Evolutionary conservation across 2,797 vertebrate species (phyloP), one percentile per base, ranked within the genome.

Genomic region (Channa striata): DNA sequence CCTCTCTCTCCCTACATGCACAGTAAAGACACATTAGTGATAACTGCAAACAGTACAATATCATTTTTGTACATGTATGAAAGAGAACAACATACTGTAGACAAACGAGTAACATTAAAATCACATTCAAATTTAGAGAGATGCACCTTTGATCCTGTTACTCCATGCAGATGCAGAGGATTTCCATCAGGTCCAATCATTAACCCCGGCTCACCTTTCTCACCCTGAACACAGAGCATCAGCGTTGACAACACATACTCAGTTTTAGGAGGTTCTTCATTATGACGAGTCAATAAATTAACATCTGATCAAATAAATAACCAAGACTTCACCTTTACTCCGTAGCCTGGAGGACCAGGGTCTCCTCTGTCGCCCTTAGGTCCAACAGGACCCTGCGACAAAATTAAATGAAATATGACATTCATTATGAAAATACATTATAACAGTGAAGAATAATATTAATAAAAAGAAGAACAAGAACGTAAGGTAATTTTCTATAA

Each of bases 191-290:
- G 93, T 66, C 95, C 89, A 5, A 96, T 80, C 34, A 95, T 76
- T 9, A 91, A 50, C 0, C 96, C 97, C 0, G 97, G 93, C 51
- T 98, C 98, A 1, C 98, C 98, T 83, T 98, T 99, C 64, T 98
- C 96, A 0, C 98, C 97, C 97, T 99, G 81, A 68, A 68, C 47
- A 74, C 11, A 66, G 9, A 34, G 12, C 44, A 58, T 34, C 36
- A 81, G 21, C 23, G 37, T 50, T 1, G 25, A 50, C 14, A 20
- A 59, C 4, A 49, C 12, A 69, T 7, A 57, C 34, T 57, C 23
- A 33, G 16, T 37, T 13, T 60, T 46, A 17, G 44, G 3, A 3
- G n/a, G n/a, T 49, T 19, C 23, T 33, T 11, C 7, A 17, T 11
- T 12, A 59, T 14, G n/a, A 70, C 0, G 0, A 73, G 23, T n/a